Percentiles rank a stretch among this genome's conserved stretches.
These are phyloP conservation scores for Galagoides demidoff DNA, from an alignment of 2,797 vertebrate species.

Conservation along the genomic window DNA sequence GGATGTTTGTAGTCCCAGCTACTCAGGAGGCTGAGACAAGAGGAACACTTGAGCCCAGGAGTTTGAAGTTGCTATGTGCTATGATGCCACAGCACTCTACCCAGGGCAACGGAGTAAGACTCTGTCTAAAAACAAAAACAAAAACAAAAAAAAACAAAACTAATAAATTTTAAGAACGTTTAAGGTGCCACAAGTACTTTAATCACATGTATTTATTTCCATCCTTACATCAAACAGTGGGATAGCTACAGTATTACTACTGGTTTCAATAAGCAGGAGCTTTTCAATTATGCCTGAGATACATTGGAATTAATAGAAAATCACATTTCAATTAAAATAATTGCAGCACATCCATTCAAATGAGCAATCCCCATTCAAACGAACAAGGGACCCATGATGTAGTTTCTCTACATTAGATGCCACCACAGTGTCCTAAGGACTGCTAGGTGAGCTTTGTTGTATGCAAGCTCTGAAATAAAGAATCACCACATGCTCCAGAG, in stretches of 20 bases:
- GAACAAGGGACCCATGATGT: neutral
- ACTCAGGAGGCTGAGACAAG: too few species aligned
- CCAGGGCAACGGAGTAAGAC: too few species aligned
- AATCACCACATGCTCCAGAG: neutral
- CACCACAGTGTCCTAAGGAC: neutral
- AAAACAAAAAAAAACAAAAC: neutral
- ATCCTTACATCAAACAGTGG: neutral
- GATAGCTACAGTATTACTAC: neutral
- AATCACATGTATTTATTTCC: neutral
- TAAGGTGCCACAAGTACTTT: neutral
- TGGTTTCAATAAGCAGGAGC: neutral
- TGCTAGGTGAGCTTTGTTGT: neutral
- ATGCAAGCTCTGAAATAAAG: neutral
- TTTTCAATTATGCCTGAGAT: neutral
- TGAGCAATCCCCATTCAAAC: neutral
- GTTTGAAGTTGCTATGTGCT: too few species aligned
- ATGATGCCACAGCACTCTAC: too few species aligned
- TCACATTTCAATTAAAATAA: conserved; percentile 5
- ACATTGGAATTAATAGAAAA: conserved; percentile 1
- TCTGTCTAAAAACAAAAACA: neutral
- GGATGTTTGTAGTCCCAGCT: too few species aligned
- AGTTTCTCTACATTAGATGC: neutral
- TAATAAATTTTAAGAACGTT: neutral
- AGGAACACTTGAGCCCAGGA: too few species aligned
- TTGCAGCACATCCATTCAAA: neutral